Conservation (phyloP, 2,797 vertebrate genomes). For the Cossypha dichroa region DNA sequence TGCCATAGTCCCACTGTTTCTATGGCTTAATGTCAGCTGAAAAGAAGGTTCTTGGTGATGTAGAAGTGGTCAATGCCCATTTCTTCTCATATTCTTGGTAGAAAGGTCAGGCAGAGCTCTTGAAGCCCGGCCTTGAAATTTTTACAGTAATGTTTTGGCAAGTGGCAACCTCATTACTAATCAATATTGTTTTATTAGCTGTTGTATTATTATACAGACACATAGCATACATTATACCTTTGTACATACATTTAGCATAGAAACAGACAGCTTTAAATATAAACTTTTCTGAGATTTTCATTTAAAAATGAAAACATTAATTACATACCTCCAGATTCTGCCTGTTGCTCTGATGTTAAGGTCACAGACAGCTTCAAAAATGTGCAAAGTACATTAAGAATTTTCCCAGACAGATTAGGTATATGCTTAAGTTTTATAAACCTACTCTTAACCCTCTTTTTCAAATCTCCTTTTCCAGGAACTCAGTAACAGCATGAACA, state of each 20-base stretch:
- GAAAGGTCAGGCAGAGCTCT: background rate
- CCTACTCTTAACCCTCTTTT: slow-evolving; percentile 68
- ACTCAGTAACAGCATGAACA: slow-evolving; percentile 56
- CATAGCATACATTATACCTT: background rate
- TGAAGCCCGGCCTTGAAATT: background rate
- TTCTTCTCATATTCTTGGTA: background rate
- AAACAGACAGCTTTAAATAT: background rate
- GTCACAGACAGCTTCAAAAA: background rate
- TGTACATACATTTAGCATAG: background rate
- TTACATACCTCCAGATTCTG: background rate
- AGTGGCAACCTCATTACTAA: background rate
- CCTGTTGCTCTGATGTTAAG: background rate
- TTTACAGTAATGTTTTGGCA: background rate
- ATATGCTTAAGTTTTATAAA: slow-evolving; percentile 36
- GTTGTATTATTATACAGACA: background rate
- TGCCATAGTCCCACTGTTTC: background rate
- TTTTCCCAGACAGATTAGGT: slow-evolving; percentile 62
- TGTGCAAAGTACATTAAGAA: slow-evolving; percentile 1
- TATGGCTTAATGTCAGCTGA: background rate
- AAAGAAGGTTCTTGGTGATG: background rate
- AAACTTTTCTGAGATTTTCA: background rate
- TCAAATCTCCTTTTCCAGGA: slow-evolving; percentile 75
- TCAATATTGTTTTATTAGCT: background rate
- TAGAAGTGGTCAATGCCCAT: background rate
- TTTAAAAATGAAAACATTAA: background rate